Evolutionary conservation across 2,797 vertebrate genomes (phyloP), one percentile per base, ranked within the genome.

Genomic region (Poeciliopsis turneri): DNA sequence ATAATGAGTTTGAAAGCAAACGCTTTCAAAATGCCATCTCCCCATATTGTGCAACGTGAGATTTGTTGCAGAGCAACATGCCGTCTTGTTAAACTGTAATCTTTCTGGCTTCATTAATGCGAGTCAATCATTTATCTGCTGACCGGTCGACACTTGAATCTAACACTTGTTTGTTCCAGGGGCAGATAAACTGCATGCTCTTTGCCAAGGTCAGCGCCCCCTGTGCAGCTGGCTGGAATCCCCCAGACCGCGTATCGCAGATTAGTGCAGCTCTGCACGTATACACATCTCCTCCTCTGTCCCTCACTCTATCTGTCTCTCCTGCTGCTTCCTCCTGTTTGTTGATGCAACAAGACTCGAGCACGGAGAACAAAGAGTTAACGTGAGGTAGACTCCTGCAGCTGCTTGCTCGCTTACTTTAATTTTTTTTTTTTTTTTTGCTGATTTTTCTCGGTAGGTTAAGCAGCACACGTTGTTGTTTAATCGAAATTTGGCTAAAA

Each of bases 201-300:
- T 87, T 79, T 85, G 92, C 92, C 93, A 95, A 95, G 93, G 94
- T 95, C 94, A 94, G 77, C 57, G 87, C 88, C 93, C 91, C 84
- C 79, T 76, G 77, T 77, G 76, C 93, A 95, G 95, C 94, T 94
- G 95, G 86, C 90, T 91, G 88, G 87, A 91, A 89, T 93, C 92
- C 85, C 92, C 91, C 90, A 91, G 88, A 90, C 91, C 92, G 78
- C 84, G 89, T 76, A 88, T 79, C 82, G 69, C 82, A 75, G 90
- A 89, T 73, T 71, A 93, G 94, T 95, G 95, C 94, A 87, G 81
- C 84, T 87, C 89, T 64, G 92, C 91, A 94, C 90, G 90, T 92
- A 87, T 86, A 82, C 92, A 89, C 83, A 82, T 84, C 84, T 91
- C 85, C 84, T 89, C 74, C 73, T 76, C 66, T 57, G 39, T 86